Conservation (phyloP, 2,113 vertebrate genomes). For the Noctilio leporinus region DNA sequence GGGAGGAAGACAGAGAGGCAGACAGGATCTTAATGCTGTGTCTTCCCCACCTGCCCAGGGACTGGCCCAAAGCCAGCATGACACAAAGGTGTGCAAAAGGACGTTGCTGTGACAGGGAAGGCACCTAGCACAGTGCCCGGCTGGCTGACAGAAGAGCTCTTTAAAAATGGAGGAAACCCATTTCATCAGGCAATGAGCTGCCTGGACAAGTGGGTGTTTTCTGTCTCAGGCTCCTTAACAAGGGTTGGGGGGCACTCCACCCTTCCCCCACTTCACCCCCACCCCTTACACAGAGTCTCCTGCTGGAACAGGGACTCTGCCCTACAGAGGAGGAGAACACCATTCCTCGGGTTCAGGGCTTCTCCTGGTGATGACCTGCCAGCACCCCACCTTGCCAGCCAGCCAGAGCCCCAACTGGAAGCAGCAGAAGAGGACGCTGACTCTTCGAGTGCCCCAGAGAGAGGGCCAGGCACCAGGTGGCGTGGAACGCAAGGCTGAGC, state of each 20-base stretch:
- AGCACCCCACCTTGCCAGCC: neutral
- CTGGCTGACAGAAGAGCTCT: rapidly evolving
- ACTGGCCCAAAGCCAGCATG: neutral
- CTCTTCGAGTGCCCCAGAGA: neutral
- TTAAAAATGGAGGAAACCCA: neutral
- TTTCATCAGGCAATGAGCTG: neutral
- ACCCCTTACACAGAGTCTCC: neutral
- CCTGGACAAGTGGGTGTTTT: neutral
- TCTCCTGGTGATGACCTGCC: neutral
- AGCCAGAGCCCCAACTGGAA: rapidly evolving
- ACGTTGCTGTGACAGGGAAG: neutral
- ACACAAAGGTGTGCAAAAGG: neutral
- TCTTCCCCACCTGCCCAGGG: neutral
- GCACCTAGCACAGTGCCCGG: rapidly evolving
- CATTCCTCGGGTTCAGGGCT: neutral
- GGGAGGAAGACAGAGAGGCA: neutral
- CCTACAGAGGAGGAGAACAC: rapidly evolving
- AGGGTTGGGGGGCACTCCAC: neutral
- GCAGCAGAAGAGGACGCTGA: too few relatives aligned
- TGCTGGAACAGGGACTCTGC: neutral
- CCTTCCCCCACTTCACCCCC: neutral
- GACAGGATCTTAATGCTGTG: neutral
- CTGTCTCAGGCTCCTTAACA: too few relatives aligned
- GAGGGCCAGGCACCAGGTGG: neutral
- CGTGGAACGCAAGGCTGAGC: neutral